Conservation (phyloP, 30 jellyfish, hydroid and myxozoan genomes). For the Mastigias papua region DNA sequence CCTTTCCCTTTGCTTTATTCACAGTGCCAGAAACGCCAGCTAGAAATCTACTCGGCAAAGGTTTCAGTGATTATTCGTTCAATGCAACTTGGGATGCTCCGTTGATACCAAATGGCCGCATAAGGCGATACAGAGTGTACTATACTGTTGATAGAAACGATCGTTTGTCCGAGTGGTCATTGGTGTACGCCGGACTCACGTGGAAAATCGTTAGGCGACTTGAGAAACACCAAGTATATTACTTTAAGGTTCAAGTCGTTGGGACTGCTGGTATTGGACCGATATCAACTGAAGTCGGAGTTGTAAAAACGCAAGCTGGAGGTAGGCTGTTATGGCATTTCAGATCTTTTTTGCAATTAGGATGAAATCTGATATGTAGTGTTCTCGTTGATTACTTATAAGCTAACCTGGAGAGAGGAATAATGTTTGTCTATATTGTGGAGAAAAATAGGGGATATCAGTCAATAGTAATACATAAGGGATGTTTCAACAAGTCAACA, state of each 20-base stretch:
- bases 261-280: slow-evolving; percentile 88
- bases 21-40: slow-evolving; percentile 84
- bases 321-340: slow-evolving; percentile 43
- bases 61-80: slow-evolving; percentile 58
- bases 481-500: no score
- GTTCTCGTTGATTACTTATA: no score
- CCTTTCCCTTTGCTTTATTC: not conserved
- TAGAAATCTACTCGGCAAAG: slow-evolving; percentile 61
- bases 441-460: no score
- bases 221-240: slow-evolving; percentile 45
- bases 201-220: slow-evolving; percentile 61
- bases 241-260: slow-evolving; percentile 82
- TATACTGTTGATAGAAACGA: slow-evolving; percentile 59
- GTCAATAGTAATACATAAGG: no score
- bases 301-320: slow-evolving; percentile 75
- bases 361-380: no score
- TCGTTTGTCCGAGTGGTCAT: slow-evolving; percentile 64
- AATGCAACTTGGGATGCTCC: slow-evolving; percentile 81
- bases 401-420: no score
- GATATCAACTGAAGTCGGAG: slow-evolving; percentile 72
- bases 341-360: no score
- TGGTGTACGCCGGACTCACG: slow-evolving; percentile 48
- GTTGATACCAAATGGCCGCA: slow-evolving; percentile 71
- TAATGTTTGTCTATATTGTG: no score
- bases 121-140: slow-evolving; percentile 65